A percentile compares a stretch with the other conserved stretches of the same genome.
These are phyloP conservation scores for Piezodorus guildinii DNA, from an alignment of 1,140 invertebrate species.

Conservation along the genomic window DNA sequence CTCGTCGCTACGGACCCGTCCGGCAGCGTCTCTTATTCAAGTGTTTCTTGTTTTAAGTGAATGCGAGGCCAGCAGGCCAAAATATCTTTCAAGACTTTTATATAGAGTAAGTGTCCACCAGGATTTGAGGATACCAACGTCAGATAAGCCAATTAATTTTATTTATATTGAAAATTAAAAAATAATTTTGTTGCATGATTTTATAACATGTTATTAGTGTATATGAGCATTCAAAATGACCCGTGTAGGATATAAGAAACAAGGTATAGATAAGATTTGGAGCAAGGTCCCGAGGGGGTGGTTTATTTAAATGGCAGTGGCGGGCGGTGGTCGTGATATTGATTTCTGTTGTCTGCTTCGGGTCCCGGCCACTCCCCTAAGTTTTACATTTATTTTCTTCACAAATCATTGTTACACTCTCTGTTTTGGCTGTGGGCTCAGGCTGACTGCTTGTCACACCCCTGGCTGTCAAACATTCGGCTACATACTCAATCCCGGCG, in stretches of 20 bases:
- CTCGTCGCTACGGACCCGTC: neutral
- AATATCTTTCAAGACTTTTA: neutral
- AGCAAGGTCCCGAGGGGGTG: neutral
- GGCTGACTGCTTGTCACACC: no score
- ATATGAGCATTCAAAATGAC: no score
- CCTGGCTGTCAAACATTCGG: no score
- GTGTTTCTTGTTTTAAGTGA: constrained; percentile 6
- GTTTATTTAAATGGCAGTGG: constrained; percentile 11
- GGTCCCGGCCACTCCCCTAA: neutral
- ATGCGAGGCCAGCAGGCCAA: constrained; percentile 6
- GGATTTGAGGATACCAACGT: neutral
- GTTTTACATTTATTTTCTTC: neutral
- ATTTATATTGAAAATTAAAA: neutral
- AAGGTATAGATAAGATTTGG: no score
- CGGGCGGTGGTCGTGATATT: constrained; percentile 11
- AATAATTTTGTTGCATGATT: no score
- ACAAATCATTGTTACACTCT: no score
- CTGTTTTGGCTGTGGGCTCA: no score
- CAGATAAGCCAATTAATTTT: constrained; percentile 6
- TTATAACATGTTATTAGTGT: no score
- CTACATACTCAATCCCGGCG: no score
- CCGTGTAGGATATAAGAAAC: no score
- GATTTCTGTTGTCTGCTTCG: constrained; percentile 8
- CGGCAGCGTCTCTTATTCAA: neutral
- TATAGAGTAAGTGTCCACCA: neutral